Evolutionary conservation across 2,797 vertebrate genomes (phyloP).

Genomic region (Spheniscus humboldti): DNA sequence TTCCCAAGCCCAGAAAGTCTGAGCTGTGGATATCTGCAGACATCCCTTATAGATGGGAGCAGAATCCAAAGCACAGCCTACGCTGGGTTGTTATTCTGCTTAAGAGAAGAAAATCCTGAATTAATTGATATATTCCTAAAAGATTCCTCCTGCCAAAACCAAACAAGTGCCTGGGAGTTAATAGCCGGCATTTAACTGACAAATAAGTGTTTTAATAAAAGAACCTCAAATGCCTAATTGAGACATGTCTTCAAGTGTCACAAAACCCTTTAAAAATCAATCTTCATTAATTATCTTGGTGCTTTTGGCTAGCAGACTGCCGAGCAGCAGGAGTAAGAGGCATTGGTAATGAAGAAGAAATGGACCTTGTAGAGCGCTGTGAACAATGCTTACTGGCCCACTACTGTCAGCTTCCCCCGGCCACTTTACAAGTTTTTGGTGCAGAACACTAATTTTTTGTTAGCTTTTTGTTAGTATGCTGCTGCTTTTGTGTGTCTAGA

Average conservation of each 20-base stretch:
- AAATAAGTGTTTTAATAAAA: neutral
- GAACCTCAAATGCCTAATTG: neutral
- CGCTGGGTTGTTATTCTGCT: neutral
- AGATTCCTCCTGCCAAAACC: neutral
- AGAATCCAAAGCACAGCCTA: neutral
- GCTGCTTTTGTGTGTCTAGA: neutral
- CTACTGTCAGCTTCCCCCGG: neutral
- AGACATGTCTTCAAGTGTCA: neutral
- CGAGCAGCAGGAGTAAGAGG: neutral
- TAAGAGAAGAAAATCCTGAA: neutral
- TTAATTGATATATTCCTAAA: neutral
- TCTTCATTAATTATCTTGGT: neutral
- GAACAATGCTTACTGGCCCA: neutral
- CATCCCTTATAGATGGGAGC: neutral
- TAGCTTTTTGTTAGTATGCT: neutral
- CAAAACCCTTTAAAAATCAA: neutral
- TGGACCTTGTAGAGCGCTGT: neutral
- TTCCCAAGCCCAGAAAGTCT: neutral
- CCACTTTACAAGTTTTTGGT: neutral
- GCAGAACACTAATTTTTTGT: neutral
- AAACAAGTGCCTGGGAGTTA: neutral
- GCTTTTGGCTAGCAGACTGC: neutral
- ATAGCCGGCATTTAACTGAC: neutral
- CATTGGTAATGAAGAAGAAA: slow-evolving; percentile 1
- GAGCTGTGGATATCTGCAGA: neutral